Percentiles rank a stretch among this genome's conserved stretches.
Evolutionary conservation across 2,113 vertebrate species (phyloP).

Genomic region (Onychostruthus taczanowskii): DNA sequence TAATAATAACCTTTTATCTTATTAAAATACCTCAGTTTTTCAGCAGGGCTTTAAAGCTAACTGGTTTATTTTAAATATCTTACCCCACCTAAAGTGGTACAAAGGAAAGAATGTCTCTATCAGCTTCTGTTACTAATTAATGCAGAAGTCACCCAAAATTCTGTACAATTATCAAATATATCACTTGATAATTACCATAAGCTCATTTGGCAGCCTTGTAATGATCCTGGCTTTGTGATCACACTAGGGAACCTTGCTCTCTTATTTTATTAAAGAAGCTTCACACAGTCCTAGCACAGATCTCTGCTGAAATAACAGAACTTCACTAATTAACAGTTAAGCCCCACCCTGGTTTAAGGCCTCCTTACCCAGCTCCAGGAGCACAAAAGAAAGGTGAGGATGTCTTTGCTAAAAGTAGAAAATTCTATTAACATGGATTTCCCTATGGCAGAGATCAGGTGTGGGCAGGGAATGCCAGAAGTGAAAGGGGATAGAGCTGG

Average conservation of each 20-base stretch:
- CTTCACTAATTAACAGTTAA: constrained; percentile 41
- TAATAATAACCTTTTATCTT: not conserved
- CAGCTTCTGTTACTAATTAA: not conserved
- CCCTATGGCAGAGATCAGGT: not conserved
- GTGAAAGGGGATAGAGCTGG: not conserved
- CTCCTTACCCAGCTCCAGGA: not conserved
- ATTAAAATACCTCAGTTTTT: not conserved
- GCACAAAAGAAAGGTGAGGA: constrained; percentile 27
- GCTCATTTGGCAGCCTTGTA: constrained; percentile 6
- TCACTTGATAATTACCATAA: constrained; percentile 42
- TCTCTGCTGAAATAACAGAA: constrained; percentile 20
- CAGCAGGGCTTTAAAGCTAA: not conserved
- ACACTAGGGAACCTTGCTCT: constrained; percentile 6
- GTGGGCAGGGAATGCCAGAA: not conserved
- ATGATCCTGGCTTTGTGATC: constrained; percentile 8
- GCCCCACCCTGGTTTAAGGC: not conserved
- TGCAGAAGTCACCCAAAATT: not conserved
- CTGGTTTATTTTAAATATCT: not conserved
- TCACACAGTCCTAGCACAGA: not conserved
- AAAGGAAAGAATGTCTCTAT: not conserved
- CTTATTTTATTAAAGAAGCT: constrained; percentile 37
- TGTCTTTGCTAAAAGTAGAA: not conserved
- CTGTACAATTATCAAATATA: constrained; percentile 1
- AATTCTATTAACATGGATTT: not conserved
- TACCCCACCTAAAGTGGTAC: not conserved